A percentile compares a stretch with the other conserved stretches of the same genome.
These are phyloP conservation scores for Phrynosoma blainvillii DNA, from an alignment of 2,113 vertebrate species.

Conservation along the genomic window DNA sequence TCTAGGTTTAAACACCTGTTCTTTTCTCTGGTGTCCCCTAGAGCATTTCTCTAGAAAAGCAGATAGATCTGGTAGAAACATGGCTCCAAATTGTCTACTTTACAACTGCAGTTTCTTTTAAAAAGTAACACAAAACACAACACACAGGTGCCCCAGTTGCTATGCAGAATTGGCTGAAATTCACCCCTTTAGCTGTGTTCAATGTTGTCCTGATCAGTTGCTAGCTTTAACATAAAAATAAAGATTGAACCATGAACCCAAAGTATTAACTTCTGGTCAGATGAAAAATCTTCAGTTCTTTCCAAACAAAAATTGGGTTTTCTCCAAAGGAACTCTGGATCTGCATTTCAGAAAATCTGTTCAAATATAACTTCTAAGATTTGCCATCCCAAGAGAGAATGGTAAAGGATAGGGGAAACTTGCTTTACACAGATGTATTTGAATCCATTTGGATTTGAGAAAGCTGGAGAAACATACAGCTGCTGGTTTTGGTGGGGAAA, in stretches of 20 bases:
- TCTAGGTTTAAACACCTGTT: background rate
- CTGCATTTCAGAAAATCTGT: background rate
- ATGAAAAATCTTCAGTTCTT: background rate
- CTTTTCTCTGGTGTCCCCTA: background rate
- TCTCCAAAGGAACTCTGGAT: background rate
- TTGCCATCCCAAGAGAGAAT: background rate
- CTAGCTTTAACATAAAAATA: background rate
- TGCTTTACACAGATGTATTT: background rate
- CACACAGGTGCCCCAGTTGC: background rate
- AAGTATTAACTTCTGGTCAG: background rate
- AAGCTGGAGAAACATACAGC: background rate
- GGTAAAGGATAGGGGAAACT: background rate
- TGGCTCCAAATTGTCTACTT: background rate
- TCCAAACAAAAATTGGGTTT: background rate
- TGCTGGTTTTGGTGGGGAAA: background rate
- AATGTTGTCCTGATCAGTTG: background rate
- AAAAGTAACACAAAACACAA: background rate
- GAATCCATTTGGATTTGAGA: background rate
- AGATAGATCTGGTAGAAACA: background rate
- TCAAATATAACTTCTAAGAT: background rate
- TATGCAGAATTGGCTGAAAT: background rate
- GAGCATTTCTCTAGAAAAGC: background rate
- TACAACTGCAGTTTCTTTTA: background rate
- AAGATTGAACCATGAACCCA: background rate
- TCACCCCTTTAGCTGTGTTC: background rate